A percentile compares a stretch with the other conserved stretches of the same genome.
phyloP scores from a whole-genome alignment of 2,888 invertebrate species.

The Drosophila neotestacea region DNA sequence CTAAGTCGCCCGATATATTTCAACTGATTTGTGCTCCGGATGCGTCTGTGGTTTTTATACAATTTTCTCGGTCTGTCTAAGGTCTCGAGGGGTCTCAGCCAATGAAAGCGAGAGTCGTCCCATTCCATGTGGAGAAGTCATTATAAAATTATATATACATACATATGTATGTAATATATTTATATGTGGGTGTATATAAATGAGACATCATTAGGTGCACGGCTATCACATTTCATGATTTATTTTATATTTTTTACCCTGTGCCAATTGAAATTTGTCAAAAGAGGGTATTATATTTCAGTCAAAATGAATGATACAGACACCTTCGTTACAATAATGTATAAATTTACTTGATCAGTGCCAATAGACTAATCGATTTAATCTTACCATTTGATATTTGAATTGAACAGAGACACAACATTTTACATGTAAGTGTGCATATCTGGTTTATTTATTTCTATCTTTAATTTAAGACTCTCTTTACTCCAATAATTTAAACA shows the following conservation, averaged over 20 bases:
- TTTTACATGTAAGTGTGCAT: no score
- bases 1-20: constrained; percentile 36
- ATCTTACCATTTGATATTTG: no score
- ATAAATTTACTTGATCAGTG: no score
- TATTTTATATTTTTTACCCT: constrained; percentile 57
- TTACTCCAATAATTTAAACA: no score
- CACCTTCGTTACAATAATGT: no score
- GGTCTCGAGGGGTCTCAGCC: constrained; percentile 37
- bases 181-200: constrained; percentile 30
- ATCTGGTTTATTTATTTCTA: no score
- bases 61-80: constrained; percentile 62
- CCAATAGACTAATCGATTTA: no score
- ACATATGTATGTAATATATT: constrained; percentile 31
- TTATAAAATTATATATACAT: constrained; percentile 13
- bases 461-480: no score
- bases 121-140: constrained; percentile 32
- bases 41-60: constrained; percentile 61
- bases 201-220: constrained; percentile 70
- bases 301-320: neutral
- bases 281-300: neutral
- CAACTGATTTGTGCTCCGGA: constrained; percentile 60
- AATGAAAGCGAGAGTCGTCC: constrained; percentile 72
- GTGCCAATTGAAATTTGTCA: no score
- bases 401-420: no score
- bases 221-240: constrained; percentile 72